phyloP scores from a whole-genome alignment of 2,113 vertebrate genomes.

The Ciconia stormi region DNA sequence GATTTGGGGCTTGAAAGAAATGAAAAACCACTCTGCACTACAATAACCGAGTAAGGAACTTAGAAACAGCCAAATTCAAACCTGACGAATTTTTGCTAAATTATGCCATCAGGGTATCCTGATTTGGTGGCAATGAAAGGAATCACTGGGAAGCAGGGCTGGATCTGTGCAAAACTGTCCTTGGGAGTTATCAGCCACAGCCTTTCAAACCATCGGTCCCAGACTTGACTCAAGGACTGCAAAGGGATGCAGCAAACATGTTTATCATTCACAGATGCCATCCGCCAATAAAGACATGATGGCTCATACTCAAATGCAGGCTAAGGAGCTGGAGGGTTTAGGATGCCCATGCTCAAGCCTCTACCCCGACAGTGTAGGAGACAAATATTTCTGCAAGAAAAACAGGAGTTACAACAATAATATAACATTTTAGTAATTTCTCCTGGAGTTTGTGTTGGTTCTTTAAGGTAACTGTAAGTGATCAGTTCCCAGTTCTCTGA shows the following conservation, averaged over 20 bases:
- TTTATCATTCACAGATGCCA: neutral
- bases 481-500: neutral
- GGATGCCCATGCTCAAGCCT: neutral
- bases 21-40: neutral
- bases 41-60: neutral
- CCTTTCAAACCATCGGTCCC: neutral
- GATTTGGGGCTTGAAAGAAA: neutral
- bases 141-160: neutral
- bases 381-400: neutral
- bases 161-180: neutral
- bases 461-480: neutral
- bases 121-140: neutral
- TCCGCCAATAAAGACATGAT: too few species aligned
- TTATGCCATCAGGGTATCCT: too few species aligned
- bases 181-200: neutral
- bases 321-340: neutral
- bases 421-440: neutral
- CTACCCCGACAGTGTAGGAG: fast-evolving
- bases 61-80: neutral
- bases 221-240: neutral
- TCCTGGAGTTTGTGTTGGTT: neutral
- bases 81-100: neutral
- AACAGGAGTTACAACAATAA: neutral
- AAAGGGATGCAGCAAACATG: neutral
- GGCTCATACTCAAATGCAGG: neutral